Base-by-base conservation (phyloP, 2,888 invertebrate species). In the Polietes domitor region DNA sequence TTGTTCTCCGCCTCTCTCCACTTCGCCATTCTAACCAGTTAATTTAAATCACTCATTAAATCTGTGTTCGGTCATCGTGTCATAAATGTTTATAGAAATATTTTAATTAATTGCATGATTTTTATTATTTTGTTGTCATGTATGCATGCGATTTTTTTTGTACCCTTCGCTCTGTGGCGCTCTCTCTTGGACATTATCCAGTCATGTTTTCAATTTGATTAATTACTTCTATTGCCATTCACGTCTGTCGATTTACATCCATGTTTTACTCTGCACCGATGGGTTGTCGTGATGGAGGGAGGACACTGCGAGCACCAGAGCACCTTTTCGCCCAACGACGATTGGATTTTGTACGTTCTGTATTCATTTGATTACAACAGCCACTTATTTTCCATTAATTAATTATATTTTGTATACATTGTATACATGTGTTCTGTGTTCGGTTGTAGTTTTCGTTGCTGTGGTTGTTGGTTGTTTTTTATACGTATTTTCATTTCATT, bases 161-260 rank as follows among this genome's bases (percentile, higher is more conserved):
- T 24, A 32, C 50, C 24, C 26, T n/a, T n/a, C 53, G 2, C 28
- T 73, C 24, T 74, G 19, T 32, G 15, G 2, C 37, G 15, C 65
- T 32, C 50, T 65, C 24, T 43, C 10, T 50, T 32, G 43, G 68
- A 21, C 21, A 68, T 65, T 65, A 65, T 68, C 68, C 68, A 41
- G 68, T 68, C 68, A 68, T 68, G 61, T 61, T 61, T 61, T 68
- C 68, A 41, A 68, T 68, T 68, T 68, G 68, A 68, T 68, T 41
- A 68, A 68, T 68, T 68, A 68, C 43, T 68, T 68, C 68, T 68
- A 68, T 43, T 68, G 21, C 68, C 68, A 24, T 68, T 43, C 68
- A 68, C 24, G 24, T 68, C 68, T 68, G n/a, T 41, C 68, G 68
- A 24, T 43, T 43, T 21, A 68, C 41, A 21, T 68, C 37, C 24